Conservation (phyloP, 2,797 vertebrate genomes). For the Botia almorhae region DNA sequence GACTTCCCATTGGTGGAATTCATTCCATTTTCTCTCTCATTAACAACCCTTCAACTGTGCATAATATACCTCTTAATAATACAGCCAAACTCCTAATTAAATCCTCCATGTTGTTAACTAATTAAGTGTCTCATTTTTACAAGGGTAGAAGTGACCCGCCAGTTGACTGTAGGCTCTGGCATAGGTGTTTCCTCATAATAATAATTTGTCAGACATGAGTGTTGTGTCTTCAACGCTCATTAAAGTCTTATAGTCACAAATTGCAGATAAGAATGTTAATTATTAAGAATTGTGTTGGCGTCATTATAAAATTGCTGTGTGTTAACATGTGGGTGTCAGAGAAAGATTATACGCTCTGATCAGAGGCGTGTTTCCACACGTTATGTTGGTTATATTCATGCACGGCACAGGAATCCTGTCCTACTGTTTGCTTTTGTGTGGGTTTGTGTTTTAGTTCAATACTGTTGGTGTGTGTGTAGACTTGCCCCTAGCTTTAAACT, state of each 20-base stretch:
- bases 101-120: conserved; percentile 40
- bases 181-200: too few species aligned
- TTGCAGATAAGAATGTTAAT: not conserved
- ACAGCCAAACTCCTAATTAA: conserved; percentile 48
- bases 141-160: too few species aligned
- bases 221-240: not conserved
- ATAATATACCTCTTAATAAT: conserved; percentile 35
- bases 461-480: not conserved
- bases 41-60: conserved; percentile 21
- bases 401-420: not conserved
- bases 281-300: not conserved
- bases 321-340: not conserved
- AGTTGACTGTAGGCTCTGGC: too few species aligned
- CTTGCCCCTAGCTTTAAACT: not conserved
- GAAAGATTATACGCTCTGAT: conserved; percentile 1
- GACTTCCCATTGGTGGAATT: conserved; percentile 38
- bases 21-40: conserved; percentile 28
- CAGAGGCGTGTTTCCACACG: not conserved
- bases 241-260: conserved; percentile 3
- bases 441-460: not conserved
- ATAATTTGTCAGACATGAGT: not conserved
- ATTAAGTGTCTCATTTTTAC: conserved; percentile 50
- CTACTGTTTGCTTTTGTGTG: not conserved
- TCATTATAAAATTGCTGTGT: not conserved
- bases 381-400: not conserved